Percentiles rank a stretch among this genome's conserved stretches.
Conservation (phyloP, 2,113 vertebrate genomes). For the Neotoma lepida region DNA sequence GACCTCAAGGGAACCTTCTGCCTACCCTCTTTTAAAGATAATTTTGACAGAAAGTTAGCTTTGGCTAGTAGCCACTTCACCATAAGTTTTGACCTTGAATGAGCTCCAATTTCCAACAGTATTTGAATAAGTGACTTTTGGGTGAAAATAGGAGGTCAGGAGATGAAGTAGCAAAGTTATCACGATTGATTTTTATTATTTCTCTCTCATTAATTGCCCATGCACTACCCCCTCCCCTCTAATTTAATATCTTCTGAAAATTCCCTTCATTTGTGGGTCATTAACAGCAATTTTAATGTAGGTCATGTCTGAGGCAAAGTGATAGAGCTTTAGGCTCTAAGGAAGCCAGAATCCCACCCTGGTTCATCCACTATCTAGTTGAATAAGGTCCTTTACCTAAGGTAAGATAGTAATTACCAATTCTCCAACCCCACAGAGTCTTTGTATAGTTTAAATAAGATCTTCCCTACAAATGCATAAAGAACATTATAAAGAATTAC, state of each 20-base stretch:
- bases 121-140: conserved; percentile 75
- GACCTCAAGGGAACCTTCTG: conserved; percentile 72
- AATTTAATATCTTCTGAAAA: conserved; percentile 75
- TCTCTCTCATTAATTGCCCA: conserved; percentile 75
- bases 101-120: conserved; percentile 68
- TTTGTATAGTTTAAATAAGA: conserved; percentile 9
- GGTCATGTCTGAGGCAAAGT: conserved; percentile 69
- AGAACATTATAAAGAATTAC: conserved; percentile 36
- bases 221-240: conserved; percentile 55
- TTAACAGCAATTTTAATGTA: conserved; percentile 79
- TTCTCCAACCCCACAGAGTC: not conserved
- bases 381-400: not conserved
- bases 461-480: conserved; percentile 11
- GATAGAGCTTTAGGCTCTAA: not conserved
- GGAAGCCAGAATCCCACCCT: not conserved
- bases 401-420: not conserved
- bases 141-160: conserved; percentile 70
- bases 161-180: conserved; percentile 75
- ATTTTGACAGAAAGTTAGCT: conserved; percentile 78
- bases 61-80: conserved; percentile 77
- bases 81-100: conserved; percentile 77
- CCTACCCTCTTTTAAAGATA: conserved; percentile 75
- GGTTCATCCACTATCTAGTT: not conserved
- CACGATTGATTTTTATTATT: conserved; percentile 81
- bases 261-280: conserved; percentile 74